Percentiles rank a stretch among this genome's conserved stretches.
Conservation (phyloP, 1,140 invertebrate genomes). For the Micrasema minimum region DNA sequence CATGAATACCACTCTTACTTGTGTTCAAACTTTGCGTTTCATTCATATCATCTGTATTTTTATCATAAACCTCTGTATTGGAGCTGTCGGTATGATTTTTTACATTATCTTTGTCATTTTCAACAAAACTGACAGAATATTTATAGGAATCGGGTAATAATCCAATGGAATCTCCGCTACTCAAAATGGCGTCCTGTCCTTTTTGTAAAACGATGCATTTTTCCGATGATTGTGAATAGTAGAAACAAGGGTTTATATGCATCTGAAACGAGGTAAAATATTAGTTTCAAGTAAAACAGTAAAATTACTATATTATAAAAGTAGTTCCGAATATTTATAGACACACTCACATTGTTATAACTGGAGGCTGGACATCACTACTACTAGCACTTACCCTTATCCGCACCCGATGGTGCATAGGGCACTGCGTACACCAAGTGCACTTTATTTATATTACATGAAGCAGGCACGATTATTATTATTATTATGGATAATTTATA, state of each 20-base stretch:
- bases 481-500: too few species aligned
- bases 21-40: slow-evolving; percentile 4
- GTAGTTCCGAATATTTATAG: too few species aligned
- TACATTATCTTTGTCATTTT: not conserved
- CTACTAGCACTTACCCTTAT: too few species aligned
- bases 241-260: slow-evolving; percentile 31
- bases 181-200: slow-evolving; percentile 8
- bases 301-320: too few species aligned
- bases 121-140: slow-evolving; percentile 15
- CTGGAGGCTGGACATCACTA: too few species aligned
- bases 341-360: too few species aligned
- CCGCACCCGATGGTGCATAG: too few species aligned
- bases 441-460: too few species aligned
- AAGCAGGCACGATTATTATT: too few species aligned
- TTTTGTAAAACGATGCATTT: slow-evolving; percentile 13
- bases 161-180: slow-evolving; percentile 16
- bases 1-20: not conserved
- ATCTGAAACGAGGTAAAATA: slow-evolving; percentile 20
- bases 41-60: not conserved
- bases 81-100: not conserved
- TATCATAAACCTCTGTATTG: not conserved
- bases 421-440: too few species aligned
- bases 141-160: slow-evolving; percentile 23
- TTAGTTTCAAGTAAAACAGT: too few species aligned
- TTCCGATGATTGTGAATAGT: not conserved